Evolutionary conservation across 2,888 invertebrate genomes (phyloP).

Genomic region (Calameuta pallipes): DNA sequence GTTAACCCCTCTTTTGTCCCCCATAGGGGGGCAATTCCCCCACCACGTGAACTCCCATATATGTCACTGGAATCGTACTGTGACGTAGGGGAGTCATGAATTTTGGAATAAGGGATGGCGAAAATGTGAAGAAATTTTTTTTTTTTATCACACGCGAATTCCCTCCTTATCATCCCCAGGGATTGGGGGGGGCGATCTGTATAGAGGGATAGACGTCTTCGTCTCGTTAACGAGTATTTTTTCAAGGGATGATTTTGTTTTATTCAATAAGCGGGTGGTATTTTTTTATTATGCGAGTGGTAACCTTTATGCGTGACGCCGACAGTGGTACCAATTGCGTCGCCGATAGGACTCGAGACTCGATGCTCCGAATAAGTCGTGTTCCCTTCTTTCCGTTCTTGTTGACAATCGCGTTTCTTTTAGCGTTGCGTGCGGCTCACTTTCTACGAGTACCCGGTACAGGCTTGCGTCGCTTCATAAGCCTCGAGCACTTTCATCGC

Average conservation of each 20-base stretch:
- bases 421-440: slow-evolving; percentile 48
- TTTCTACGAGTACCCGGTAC: slow-evolving; percentile 49
- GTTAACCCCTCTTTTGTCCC: no score
- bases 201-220: no score
- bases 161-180: no score
- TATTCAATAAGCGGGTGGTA: background rate
- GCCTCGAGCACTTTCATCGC: slow-evolving; percentile 49
- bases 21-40: no score
- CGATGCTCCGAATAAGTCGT: background rate
- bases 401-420: background rate
- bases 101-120: no score
- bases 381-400: background rate
- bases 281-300: background rate
- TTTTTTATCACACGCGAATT: no score
- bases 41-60: no score
- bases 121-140: no score
- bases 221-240: background rate
- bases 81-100: no score
- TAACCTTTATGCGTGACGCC: background rate
- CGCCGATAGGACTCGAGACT: background rate
- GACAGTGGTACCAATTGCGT: background rate
- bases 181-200: no score
- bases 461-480: slow-evolving; percentile 40
- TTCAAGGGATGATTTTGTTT: background rate
- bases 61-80: no score